Conservation (phyloP, 2,113 vertebrate genomes). For the Chrysochloris asiatica region DNA sequence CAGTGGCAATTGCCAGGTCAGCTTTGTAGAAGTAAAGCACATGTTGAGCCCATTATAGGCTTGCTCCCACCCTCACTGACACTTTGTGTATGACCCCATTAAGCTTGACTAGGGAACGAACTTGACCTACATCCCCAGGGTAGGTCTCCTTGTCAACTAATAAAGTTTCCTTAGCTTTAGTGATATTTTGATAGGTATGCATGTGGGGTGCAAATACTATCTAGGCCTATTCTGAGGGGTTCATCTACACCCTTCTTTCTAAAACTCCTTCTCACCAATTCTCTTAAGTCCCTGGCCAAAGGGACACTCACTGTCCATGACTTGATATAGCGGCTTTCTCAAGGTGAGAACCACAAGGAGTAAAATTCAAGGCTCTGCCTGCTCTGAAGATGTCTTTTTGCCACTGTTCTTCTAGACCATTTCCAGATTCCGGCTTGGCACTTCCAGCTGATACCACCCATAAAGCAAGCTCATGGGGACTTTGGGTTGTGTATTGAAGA, state of each 20-base stretch:
- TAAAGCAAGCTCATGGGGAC: background rate
- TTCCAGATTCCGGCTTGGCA: background rate
- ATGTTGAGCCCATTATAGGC: background rate
- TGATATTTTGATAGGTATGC: background rate
- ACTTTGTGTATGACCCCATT: background rate
- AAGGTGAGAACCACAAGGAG: background rate
- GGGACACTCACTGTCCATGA: background rate
- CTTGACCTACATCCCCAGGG: background rate
- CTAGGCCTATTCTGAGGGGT: background rate
- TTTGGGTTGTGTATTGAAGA: too few relatives aligned
- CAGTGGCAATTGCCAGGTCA: background rate
- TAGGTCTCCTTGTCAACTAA: background rate
- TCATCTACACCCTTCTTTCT: background rate
- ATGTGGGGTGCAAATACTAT: background rate
- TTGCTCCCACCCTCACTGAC: background rate
- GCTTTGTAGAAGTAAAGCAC: background rate
- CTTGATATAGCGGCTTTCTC: background rate
- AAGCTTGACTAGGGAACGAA: background rate
- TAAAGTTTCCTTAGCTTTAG: background rate
- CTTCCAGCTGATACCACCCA: background rate
- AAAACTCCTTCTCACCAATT: background rate
- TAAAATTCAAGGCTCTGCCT: background rate
- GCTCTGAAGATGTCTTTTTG: background rate
- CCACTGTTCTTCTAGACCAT: background rate
- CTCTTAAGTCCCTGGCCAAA: background rate